Evolutionary conservation across 2,888 invertebrate genomes (phyloP).

Genomic region (Drymonia ruficornis): DNA sequence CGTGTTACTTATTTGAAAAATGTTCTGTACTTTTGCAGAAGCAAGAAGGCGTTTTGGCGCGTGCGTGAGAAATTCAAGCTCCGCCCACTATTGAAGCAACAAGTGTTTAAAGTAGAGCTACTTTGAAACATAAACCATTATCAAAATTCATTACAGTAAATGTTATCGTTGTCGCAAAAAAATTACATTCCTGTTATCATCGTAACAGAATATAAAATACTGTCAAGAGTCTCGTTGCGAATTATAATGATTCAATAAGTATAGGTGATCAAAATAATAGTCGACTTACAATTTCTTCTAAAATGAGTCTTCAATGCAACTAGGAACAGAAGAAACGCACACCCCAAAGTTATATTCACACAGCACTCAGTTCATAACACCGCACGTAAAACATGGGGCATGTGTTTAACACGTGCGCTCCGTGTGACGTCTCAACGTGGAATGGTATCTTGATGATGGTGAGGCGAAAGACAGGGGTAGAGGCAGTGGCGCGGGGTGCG

Average conservation of each 20-base stretch:
- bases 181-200: slow-evolving; percentile 31
- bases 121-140: slow-evolving; percentile 15
- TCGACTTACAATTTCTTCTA: slow-evolving; percentile 39
- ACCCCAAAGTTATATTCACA: slow-evolving; percentile 63
- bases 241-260: not conserved
- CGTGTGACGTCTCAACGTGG: slow-evolving; percentile 64
- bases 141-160: slow-evolving; percentile 10
- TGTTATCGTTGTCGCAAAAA: slow-evolving; percentile 30
- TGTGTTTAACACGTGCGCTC: slow-evolving; percentile 57
- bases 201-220: slow-evolving; percentile 13
- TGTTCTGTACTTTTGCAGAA: slow-evolving; percentile 22
- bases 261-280: not conserved
- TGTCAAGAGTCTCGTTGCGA: not conserved
- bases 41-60: slow-evolving; percentile 53
- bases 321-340: slow-evolving; percentile 47
- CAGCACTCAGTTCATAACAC: slow-evolving; percentile 69
- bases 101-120: slow-evolving; percentile 47
- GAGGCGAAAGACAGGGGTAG: slow-evolving; percentile 61
- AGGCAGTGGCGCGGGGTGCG: slow-evolving; percentile 45
- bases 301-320: slow-evolving; percentile 31
- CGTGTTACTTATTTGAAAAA: not conserved
- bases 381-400: slow-evolving; percentile 42
- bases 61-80: slow-evolving; percentile 59
- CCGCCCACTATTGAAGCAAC: slow-evolving; percentile 68
- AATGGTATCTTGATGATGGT: slow-evolving; percentile 75